Base-by-base conservation (phyloP, 1,140 invertebrate genomes). In the Acromyrmex charruanus region DNA sequence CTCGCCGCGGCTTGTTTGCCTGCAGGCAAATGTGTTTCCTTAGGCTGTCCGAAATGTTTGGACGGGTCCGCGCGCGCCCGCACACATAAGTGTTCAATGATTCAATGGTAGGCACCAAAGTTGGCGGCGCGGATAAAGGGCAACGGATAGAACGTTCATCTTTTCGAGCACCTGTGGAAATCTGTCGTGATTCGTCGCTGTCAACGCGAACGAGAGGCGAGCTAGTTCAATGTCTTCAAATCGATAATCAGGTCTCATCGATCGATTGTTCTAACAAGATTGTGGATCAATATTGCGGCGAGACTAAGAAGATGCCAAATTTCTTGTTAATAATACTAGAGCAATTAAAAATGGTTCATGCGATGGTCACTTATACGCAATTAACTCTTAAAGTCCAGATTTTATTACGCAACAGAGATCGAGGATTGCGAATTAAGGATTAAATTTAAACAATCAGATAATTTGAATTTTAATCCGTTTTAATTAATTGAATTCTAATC, bases 11-110 rank as follows among this genome's bases (percentile, higher is more conserved):
- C 85, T 87, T 95, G 92, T 95, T 95, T 95, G 94, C 91, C 89
- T 89, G 92, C 94, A 95, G 94, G 94, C 93, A 95, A 95, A 95
- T 95, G 94, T 94, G 94, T 95, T 95, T 94, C 94, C 93, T 95
- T 94, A 94, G 93, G 94, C 93, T 89, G 92, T 92, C 92, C 91
- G 91, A 93, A 92, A 94, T 94, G 94, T 94, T 95, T 94, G 94
- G 91, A 93, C 91, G 93, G 75, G 87, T 61, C 91, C 88, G 85
- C 63, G 79, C 90, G 71, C 89, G 61, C 35, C 44, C 79, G 55
- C 35, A 44, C 39, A 44, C 39, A 75, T 93, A 91, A 92, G 91
- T 91, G 87, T 89, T 92, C 90, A 90, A 87, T 90, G 88, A 94
- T 93, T 93, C 87, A 81, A 88, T 79, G 84, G 49, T 59, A 80